Conservation (phyloP, 2,113 vertebrate genomes). For the Oreocharis arfaki region DNA sequence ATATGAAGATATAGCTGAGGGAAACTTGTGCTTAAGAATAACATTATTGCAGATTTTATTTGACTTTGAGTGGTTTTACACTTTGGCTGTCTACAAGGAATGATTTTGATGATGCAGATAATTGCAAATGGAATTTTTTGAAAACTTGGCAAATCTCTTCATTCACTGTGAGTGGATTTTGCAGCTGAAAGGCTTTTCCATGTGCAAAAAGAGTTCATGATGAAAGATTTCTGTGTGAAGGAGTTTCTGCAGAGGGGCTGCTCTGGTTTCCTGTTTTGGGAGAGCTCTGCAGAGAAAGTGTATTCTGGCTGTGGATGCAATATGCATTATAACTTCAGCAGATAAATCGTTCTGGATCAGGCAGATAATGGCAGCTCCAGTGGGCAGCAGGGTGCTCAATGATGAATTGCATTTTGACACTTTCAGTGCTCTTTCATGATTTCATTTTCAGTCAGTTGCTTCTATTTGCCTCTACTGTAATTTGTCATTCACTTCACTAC, state of each 20-base stretch:
- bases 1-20: background rate
- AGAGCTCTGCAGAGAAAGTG: background rate
- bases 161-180: background rate
- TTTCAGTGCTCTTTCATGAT: background rate
- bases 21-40: background rate
- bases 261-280: background rate
- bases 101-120: background rate
- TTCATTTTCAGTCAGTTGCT: background rate
- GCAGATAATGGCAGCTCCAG: background rate
- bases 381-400: background rate
- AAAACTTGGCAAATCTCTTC: background rate
- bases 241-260: background rate
- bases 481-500: background rate
- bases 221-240: background rate
- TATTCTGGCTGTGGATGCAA: background rate
- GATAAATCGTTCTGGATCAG: background rate
- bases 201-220: background rate
- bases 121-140: background rate
- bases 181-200: constrained; percentile 4
- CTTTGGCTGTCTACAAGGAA: background rate
- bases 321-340: background rate
- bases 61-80: background rate
- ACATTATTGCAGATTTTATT: background rate
- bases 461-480: background rate
- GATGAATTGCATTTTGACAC: background rate